Conservation (phyloP, 2,113 vertebrate genomes). For the Shinisaurus crocodilurus region DNA sequence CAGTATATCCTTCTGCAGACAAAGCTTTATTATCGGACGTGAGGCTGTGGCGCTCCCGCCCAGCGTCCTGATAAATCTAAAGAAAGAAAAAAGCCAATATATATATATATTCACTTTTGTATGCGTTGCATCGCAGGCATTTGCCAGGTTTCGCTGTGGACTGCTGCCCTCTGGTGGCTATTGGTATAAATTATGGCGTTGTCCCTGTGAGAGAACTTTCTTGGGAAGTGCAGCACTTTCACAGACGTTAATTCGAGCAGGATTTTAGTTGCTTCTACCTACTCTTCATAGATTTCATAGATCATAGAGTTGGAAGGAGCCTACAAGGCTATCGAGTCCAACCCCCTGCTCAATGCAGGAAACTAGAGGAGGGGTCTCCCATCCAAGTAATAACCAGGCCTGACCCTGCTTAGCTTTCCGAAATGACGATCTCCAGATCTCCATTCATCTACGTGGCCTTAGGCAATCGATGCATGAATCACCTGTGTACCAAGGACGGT, state of each 20-base stretch:
- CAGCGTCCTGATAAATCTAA: not conserved
- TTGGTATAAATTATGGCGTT: not conserved
- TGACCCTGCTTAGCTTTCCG: not conserved
- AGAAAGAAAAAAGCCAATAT: not conserved
- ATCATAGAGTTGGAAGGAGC: too few relatives aligned
- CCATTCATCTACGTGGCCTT: conserved; percentile 21
- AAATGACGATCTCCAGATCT: too few relatives aligned
- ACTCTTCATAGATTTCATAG: too few relatives aligned
- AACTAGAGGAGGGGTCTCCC: too few relatives aligned
- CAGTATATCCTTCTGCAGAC: not conserved
- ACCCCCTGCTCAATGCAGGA: too few relatives aligned
- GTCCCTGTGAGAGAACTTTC: not conserved
- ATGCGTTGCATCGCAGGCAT: accelerated
- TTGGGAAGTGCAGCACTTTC: not conserved
- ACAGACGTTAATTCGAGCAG: not conserved
- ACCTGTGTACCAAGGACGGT: not conserved
- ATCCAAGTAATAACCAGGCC: too few relatives aligned
- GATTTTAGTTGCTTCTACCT: too few relatives aligned
- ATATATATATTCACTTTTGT: not conserved
- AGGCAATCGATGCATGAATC: conserved; percentile 17
- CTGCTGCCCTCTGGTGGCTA: conserved; percentile 47
- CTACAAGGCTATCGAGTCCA: too few relatives aligned
- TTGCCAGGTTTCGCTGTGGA: conserved; percentile 17
- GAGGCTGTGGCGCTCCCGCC: not conserved
- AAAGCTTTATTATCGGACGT: not conserved